Evolutionary conservation across 2,797 vertebrate genomes (phyloP).

Genomic region (Columba guinea): DNA sequence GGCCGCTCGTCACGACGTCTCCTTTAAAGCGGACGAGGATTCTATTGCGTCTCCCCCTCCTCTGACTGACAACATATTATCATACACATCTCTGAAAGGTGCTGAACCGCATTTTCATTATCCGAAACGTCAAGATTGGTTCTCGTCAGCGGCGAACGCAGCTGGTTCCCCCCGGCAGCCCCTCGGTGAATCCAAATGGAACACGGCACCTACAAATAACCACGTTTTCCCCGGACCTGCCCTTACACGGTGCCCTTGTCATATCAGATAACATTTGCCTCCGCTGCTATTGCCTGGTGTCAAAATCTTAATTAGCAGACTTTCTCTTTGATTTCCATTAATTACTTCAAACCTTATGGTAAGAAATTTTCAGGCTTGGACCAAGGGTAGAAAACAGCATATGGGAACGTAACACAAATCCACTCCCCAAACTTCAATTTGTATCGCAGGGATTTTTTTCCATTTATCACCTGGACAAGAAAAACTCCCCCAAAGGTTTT

Average conservation of each 20-base stretch:
- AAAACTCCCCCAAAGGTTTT: accelerated
- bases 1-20: conserved; percentile 44
- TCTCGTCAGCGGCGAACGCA: conserved; percentile 65
- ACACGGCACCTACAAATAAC: conserved; percentile 73
- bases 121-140: conserved; percentile 67
- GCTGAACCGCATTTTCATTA: conserved; percentile 77
- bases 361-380: not conserved
- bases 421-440: not conserved
- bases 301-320: conserved; percentile 62
- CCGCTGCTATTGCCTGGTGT: not conserved
- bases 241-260: conserved; percentile 55
- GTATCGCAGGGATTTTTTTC: not conserved
- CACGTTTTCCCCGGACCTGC: conserved; percentile 51
- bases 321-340: not conserved
- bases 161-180: conserved; percentile 61
- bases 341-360: conserved; percentile 15
- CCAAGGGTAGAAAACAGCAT: not conserved
- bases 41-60: not conserved
- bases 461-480: not conserved
- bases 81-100: conserved; percentile 57
- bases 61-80: conserved; percentile 70
- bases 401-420: not conserved
- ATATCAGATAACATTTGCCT: not conserved
- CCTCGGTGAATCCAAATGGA: conserved; percentile 73
- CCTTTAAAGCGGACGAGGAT: conserved; percentile 45